phyloP scores from a whole-genome alignment of 2,888 invertebrate species.

The Griposia aprilina region DNA sequence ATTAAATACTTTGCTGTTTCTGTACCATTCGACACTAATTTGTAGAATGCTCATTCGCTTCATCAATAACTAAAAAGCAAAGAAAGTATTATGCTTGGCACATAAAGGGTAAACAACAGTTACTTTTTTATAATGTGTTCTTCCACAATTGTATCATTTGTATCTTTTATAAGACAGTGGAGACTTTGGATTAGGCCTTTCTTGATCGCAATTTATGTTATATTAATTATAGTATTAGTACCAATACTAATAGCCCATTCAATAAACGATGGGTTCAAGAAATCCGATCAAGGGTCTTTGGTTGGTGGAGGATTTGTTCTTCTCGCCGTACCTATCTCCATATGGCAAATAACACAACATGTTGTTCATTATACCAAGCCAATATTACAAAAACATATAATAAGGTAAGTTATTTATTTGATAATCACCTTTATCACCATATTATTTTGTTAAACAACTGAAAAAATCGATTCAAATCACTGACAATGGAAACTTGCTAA shows the following conservation, averaged over 20 bases:
- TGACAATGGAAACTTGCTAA: neutral
- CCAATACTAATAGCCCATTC: slow-evolving; percentile 96
- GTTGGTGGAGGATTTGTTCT: slow-evolving; percentile 98
- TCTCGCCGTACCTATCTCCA: slow-evolving; percentile 96
- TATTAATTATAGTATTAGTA: slow-evolving; percentile 95
- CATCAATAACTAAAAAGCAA: slow-evolving; percentile 26
- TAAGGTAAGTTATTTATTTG: slow-evolving; percentile 91
- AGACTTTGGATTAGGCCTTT: slow-evolving; percentile 97
- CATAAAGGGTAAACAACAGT: slow-evolving; percentile 53
- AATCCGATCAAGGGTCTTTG: slow-evolving; percentile 95
- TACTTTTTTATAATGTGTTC: slow-evolving; percentile 82
- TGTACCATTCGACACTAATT: slow-evolving; percentile 9
- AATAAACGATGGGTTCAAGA: slow-evolving; percentile 94
- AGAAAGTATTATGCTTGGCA: slow-evolving; percentile 68
- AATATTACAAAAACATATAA: slow-evolving; percentile 97
- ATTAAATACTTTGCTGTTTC: slow-evolving; percentile 17
- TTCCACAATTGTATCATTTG: slow-evolving; percentile 76
- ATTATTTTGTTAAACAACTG: neutral
- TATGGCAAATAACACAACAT: slow-evolving; percentile 98
- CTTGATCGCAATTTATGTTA: slow-evolving; percentile 94
- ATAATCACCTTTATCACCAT: neutral
- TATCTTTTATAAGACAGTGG: slow-evolving; percentile 92
- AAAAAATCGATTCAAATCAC: neutral
- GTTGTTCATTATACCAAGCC: slow-evolving; percentile 98
- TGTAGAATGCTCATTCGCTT: slow-evolving; percentile 29